These are phyloP conservation scores for Nephrotoma flavescens DNA, from an alignment of 2,888 invertebrate genomes.

Conservation along the genomic window DNA sequence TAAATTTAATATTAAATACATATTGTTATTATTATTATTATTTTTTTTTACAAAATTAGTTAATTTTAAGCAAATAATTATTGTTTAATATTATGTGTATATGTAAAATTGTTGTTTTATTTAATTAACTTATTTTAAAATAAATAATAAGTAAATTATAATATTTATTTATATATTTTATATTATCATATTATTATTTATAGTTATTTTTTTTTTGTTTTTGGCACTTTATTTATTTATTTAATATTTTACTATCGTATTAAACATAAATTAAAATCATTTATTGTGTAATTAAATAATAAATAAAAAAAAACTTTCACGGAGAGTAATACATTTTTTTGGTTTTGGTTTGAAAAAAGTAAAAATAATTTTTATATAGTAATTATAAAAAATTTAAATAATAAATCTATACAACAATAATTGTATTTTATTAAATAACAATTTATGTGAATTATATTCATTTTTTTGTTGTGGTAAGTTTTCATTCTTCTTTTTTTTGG, in stretches of 20 bases:
- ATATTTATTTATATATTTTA: too few relatives aligned
- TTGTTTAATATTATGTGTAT: not conserved
- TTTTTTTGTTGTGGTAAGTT: not conserved
- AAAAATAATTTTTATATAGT: too few relatives aligned
- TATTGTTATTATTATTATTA: not conserved
- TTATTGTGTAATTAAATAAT: not conserved
- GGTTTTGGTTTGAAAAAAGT: not conserved
- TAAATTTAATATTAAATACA: not conserved
- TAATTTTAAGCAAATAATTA: not conserved
- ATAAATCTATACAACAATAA: not conserved
- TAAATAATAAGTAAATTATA: too few relatives aligned
- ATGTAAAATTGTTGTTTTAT: too few relatives aligned
- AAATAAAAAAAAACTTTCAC: not conserved
- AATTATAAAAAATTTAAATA: too few relatives aligned
- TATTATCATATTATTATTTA: too few relatives aligned
- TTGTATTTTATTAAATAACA: not conserved
- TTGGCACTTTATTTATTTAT: not conserved
- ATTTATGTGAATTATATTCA: not conserved
- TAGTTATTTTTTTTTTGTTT: not conserved
- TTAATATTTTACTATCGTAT: not conserved
- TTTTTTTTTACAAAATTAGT: not conserved
- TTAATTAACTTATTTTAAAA: too few relatives aligned
- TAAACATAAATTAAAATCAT: not conserved
- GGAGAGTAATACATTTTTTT: not conserved
- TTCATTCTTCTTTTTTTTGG: not conserved